Evolutionary conservation across 2,113 vertebrate species (phyloP).

Genomic region (Ptychochromis oligacanthus): DNA sequence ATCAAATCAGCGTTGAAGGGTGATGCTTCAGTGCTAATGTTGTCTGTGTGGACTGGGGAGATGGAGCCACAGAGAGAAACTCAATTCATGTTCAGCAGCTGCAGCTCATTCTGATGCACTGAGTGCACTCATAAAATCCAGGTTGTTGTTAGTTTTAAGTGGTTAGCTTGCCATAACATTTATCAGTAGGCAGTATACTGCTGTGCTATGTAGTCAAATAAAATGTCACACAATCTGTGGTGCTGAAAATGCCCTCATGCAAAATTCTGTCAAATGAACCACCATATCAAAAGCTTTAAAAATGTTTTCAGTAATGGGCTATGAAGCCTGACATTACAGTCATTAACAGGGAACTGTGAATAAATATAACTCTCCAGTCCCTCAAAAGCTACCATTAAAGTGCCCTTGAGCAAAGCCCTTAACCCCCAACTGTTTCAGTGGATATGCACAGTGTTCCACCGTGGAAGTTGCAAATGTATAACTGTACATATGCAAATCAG

Average conservation of each 20-base stretch:
- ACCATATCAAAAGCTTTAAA: slow-evolving; percentile 3
- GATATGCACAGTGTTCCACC: slow-evolving; percentile 6
- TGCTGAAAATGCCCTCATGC: slow-evolving; percentile 17
- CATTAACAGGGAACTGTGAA: slow-evolving; percentile 15
- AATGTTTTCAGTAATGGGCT: slow-evolving; percentile 1
- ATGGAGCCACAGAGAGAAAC: slow-evolving; percentile 40
- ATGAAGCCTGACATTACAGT: not conserved
- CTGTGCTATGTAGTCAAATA: slow-evolving; percentile 10
- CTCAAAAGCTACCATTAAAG: slow-evolving; percentile 17
- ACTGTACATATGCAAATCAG: slow-evolving; percentile 23
- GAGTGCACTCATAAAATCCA: slow-evolving; percentile 41
- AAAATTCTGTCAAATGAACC: slow-evolving; percentile 12
- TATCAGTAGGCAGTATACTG: slow-evolving; percentile 31
- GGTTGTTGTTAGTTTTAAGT: slow-evolving; percentile 50
- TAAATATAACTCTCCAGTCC: not conserved
- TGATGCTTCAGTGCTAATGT: slow-evolving; percentile 60
- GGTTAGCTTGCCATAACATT: slow-evolving; percentile 46
- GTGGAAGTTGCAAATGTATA: not conserved
- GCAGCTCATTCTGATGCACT: slow-evolving; percentile 35
- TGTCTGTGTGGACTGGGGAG: slow-evolving; percentile 72
- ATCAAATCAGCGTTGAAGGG: slow-evolving; percentile 77
- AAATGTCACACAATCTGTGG: slow-evolving; percentile 22
- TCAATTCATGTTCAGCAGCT: slow-evolving; percentile 55
- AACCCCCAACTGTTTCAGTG: slow-evolving; percentile 34
- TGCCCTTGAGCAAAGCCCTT: slow-evolving; percentile 42